A percentile compares a stretch with the other conserved stretches of the same genome.
Evolutionary conservation across 2,113 vertebrate genomes (phyloP).

Genomic region (Ictalurus punctatus): DNA sequence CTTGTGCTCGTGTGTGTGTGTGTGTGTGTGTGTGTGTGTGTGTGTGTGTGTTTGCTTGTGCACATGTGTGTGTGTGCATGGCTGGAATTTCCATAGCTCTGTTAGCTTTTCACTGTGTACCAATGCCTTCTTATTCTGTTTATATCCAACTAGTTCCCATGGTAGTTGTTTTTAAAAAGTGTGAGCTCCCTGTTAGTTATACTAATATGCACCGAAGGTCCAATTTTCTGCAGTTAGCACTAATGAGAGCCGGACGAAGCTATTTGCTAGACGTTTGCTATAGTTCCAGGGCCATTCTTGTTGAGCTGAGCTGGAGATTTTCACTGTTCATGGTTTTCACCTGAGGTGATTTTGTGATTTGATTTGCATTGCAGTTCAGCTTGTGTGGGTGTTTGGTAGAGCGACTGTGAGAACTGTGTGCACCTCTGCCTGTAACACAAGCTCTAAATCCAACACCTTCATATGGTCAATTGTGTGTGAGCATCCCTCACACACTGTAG

Average conservation of each 20-base stretch:
- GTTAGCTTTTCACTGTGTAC: background rate
- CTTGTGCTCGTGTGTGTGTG: background rate
- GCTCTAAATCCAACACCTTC: background rate
- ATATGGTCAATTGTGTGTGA: background rate
- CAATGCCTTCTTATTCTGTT: constrained; percentile 1
- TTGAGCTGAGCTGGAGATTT: constrained; percentile 5
- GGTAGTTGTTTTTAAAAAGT: background rate
- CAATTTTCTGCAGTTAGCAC: background rate
- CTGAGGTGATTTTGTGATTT: constrained; percentile 25
- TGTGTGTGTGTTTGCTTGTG: too few relatives aligned
- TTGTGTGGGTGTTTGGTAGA: constrained; percentile 17
- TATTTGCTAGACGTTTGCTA: background rate
- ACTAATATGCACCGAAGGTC: background rate
- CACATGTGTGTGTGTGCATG: background rate
- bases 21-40: background rate
- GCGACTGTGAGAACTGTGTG: background rate
- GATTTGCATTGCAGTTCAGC: constrained; percentile 17
- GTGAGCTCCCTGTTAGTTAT: background rate
- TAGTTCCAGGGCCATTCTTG: background rate
- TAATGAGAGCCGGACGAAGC: constrained; percentile 8
- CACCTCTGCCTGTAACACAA: background rate
- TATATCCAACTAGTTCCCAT: background rate
- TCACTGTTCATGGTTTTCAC: constrained; percentile 1
- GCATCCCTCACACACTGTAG: background rate
- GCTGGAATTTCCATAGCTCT: background rate